phyloP scores from a whole-genome alignment of 53 echinoderm and acorn worm species.

The Zoroaster sp. region DNA sequence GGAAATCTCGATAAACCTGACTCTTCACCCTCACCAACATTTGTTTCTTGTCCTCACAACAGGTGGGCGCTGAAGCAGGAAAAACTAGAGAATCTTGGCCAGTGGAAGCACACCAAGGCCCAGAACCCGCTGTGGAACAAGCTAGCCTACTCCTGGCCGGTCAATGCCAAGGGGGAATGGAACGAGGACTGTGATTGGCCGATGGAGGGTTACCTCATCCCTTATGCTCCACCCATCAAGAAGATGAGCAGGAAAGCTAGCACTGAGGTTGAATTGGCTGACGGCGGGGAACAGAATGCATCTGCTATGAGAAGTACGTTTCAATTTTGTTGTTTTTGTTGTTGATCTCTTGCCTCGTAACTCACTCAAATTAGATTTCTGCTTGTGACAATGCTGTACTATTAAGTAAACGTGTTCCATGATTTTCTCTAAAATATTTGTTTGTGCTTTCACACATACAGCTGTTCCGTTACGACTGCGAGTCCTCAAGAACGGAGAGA shows the following conservation, averaged over 20 bases:
- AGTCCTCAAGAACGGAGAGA: constrained; percentile 93
- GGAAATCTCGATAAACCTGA: too few relatives aligned
- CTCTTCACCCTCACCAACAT: neutral
- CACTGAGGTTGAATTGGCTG: constrained; percentile 9
- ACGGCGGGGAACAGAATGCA: constrained; percentile 23
- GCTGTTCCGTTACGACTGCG: constrained; percentile 82
- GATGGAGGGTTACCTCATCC: constrained; percentile 94
- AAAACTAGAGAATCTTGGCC: constrained; percentile 77
- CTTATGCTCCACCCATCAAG: constrained; percentile 96
- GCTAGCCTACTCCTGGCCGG: constrained; percentile 97
- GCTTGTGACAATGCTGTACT: too few relatives aligned
- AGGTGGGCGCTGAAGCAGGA: constrained; percentile 99
- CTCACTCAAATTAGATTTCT: too few relatives aligned
- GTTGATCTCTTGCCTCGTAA: neutral
- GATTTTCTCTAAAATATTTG: too few relatives aligned
- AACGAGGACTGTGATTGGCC: constrained; percentile 98
- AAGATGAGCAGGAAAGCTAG: constrained; percentile 45
- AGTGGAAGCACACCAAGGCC: constrained; percentile 93
- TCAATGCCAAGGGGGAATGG: constrained; percentile 78
- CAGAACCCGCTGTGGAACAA: constrained; percentile 96
- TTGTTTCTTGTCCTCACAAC: neutral
- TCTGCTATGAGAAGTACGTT: constrained; percentile 64
- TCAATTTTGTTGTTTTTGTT: neutral
- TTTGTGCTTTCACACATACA: neutral
- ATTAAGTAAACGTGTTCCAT: too few relatives aligned